These are phyloP conservation scores for Channallabes apus DNA, from an alignment of 2,797 vertebrate genomes.

Conservation along the genomic window DNA sequence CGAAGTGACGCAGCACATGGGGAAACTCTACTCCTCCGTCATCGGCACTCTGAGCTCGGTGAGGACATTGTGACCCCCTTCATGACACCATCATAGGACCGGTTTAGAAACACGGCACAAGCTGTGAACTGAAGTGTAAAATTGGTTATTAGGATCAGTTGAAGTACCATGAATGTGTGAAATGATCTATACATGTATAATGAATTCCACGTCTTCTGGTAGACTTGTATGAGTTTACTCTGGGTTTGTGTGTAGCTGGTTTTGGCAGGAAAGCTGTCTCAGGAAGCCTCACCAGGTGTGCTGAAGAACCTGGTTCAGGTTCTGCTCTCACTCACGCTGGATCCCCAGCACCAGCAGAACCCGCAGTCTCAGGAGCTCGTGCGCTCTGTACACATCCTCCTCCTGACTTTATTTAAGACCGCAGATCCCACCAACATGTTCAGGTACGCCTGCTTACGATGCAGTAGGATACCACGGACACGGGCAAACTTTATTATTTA, in stretches of 20 bases:
- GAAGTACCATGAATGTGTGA: not conserved
- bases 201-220: not conserved
- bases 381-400: slow-evolving; percentile 89
- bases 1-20: slow-evolving; percentile 86
- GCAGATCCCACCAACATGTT: slow-evolving; percentile 95
- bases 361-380: slow-evolving; percentile 85
- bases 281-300: slow-evolving; percentile 92
- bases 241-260: slow-evolving; percentile 23
- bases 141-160: too few relatives aligned
- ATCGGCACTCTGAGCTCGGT: slow-evolving; percentile 95
- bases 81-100: fast-evolving
- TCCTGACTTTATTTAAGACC: slow-evolving; percentile 88
- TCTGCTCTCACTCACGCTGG: slow-evolving; percentile 91
- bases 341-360: slow-evolving; percentile 81
- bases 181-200: not conserved
- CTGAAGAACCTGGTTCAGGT: slow-evolving; percentile 97
- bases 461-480: too few relatives aligned
- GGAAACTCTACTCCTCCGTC: slow-evolving; percentile 95
- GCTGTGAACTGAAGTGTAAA: too few relatives aligned
- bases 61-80: slow-evolving; percentile 60
- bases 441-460: slow-evolving; percentile 71
- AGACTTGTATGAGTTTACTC: not conserved
- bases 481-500: not conserved
- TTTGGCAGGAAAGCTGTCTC: slow-evolving; percentile 69
- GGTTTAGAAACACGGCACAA: too few relatives aligned